Conservation (phyloP, 2,888 invertebrate species). For the Caenorhabditis sp. region DNA sequence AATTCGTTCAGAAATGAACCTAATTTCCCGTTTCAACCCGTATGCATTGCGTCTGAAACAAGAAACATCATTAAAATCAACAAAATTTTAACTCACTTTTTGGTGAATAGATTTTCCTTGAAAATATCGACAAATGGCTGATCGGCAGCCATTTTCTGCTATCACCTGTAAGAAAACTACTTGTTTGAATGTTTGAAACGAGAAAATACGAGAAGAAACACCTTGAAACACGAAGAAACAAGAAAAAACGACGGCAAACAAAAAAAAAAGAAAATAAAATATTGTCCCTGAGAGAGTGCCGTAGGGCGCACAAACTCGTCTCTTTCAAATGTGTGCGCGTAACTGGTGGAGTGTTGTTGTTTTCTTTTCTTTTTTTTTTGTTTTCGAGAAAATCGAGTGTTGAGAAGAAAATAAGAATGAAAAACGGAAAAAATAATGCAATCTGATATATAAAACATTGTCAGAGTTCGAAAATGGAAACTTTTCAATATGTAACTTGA, state of each 20-base stretch:
- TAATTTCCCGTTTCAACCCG: slow-evolving; percentile 24
- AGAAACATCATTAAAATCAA: background rate
- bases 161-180: background rate
- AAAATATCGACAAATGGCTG: background rate
- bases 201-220: background rate
- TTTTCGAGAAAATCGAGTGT: too few relatives aligned
- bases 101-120: background rate
- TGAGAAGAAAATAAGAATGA: too few relatives aligned
- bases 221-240: background rate
- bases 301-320: background rate
- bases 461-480: too few relatives aligned
- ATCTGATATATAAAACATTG: too few relatives aligned
- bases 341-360: background rate
- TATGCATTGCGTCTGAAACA: slow-evolving; percentile 22
- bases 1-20: slow-evolving; percentile 35
- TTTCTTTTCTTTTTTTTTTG: background rate
- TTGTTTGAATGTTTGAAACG: background rate
- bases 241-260: background rate
- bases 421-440: too few relatives aligned
- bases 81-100: background rate
- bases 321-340: background rate
- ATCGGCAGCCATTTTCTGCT: background rate
- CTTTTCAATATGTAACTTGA: too few relatives aligned
- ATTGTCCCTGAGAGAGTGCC: background rate
- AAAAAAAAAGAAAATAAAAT: background rate